Conservation (phyloP, 1,140 invertebrate species). For the Palaemon carinicauda region DNA sequence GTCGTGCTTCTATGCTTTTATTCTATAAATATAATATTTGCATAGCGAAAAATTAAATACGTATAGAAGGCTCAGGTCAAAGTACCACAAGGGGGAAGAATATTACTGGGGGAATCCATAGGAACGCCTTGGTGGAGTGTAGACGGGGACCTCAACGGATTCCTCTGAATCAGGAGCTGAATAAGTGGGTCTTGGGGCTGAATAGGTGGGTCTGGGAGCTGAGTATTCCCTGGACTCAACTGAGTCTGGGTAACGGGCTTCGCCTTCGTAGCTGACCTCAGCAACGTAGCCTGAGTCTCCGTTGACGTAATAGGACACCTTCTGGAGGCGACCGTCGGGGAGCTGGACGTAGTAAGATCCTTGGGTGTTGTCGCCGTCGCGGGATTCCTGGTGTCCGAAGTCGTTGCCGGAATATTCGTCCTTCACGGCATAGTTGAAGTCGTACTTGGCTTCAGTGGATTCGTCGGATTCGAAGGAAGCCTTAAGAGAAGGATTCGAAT, state of each 20-base stretch:
- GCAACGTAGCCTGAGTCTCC: background rate
- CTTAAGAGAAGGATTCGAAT: background rate
- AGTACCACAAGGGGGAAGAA: too few relatives aligned
- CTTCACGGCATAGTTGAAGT: background rate
- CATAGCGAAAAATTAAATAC: too few relatives aligned
- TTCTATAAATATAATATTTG: too few relatives aligned
- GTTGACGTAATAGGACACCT: background rate
- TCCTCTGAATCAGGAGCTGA: background rate
- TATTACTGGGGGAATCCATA: too few relatives aligned
- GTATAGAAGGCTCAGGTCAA: too few relatives aligned
- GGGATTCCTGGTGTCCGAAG: background rate
- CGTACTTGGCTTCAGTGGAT: background rate
- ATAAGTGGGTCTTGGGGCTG: background rate
- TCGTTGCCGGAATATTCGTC: slow-evolving; percentile 3
- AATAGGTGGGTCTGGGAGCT: background rate
- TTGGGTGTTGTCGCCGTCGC: slow-evolving; percentile 5
- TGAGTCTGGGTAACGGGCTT: background rate
- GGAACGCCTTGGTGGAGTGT: too few relatives aligned
- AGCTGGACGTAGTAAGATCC: slow-evolving; percentile 19
- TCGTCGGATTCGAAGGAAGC: background rate
- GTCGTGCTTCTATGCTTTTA: too few relatives aligned
- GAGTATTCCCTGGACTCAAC: background rate
- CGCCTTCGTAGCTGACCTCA: background rate
- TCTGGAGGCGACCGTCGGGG: slow-evolving; percentile 12
- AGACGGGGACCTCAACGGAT: background rate